Percentiles rank a stretch among this genome's conserved stretches.
Conservation (phyloP, 2,888 invertebrate genomes). For the Smittia aterrima region DNA sequence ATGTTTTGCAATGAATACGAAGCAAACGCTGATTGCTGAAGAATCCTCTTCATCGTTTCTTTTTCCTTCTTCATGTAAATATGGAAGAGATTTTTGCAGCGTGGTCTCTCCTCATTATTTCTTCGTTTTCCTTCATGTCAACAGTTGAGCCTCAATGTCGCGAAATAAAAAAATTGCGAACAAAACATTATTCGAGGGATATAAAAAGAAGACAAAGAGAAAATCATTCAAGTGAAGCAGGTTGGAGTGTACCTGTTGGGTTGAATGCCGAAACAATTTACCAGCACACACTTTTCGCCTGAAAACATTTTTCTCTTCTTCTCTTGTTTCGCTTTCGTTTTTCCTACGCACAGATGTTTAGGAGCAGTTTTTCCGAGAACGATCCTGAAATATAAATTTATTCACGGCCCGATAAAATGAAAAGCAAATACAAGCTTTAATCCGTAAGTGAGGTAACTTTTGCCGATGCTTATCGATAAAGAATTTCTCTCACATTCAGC, state of each 20-base stretch:
- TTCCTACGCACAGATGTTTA: constrained; percentile 15
- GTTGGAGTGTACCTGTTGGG: constrained; percentile 30
- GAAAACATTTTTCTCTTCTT: neutral
- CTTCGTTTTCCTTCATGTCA: too few relatives aligned
- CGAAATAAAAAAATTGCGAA: neutral
- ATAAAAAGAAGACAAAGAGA: neutral
- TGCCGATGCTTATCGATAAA: neutral
- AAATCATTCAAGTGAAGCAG: constrained; percentile 28
- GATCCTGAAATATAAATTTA: constrained; percentile 5
- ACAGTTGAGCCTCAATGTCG: too few relatives aligned
- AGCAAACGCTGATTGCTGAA: constrained; percentile 4
- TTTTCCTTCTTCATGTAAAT: constrained; percentile 32
- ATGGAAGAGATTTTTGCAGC: too few relatives aligned
- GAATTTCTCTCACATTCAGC: neutral
- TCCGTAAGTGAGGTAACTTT: constrained; percentile 12
- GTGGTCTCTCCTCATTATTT: too few relatives aligned
- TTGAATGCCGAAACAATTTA: constrained; percentile 21
- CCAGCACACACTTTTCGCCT: neutral
- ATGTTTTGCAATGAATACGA: constrained; percentile 9
- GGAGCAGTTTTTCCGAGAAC: constrained; percentile 17
- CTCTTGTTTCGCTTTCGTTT: neutral
- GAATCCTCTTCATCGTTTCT: constrained; percentile 7
- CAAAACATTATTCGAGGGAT: constrained; percentile 15
- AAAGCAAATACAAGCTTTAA: constrained; percentile 12
- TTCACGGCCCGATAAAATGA: constrained; percentile 20